A percentile compares a stretch with the other conserved stretches of the same genome.
These are phyloP conservation scores for Acanthisitta chloris DNA, from an alignment of 2,113 vertebrate species.

Conservation along the genomic window DNA sequence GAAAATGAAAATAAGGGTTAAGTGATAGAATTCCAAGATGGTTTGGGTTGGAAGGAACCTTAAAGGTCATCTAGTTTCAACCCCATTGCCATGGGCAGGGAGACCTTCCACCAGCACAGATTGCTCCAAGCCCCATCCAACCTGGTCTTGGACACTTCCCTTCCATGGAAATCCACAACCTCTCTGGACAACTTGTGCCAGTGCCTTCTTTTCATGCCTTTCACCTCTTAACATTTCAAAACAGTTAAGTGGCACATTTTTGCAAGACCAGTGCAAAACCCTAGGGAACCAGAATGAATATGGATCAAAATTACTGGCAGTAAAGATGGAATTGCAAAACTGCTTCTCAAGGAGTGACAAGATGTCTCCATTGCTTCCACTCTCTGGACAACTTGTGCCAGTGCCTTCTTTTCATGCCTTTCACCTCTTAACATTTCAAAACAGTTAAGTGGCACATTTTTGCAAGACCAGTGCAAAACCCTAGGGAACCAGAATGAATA, in stretches of 20 bases:
- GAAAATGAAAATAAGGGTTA: background rate
- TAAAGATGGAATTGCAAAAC: background rate
- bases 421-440: no score
- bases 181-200: background rate
- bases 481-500: background rate
- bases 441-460: background rate
- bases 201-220: background rate
- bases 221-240: no score
- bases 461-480: background rate
- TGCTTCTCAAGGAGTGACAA: background rate
- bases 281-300: background rate
- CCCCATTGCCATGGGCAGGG: background rate
- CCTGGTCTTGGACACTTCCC: background rate
- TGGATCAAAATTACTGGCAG: background rate
- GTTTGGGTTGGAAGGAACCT: background rate
- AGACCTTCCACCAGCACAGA: background rate
- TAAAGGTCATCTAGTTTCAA: accelerated
- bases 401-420: background rate
- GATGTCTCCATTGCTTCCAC: background rate
- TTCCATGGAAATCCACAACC: background rate
- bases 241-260: background rate
- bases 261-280: background rate
- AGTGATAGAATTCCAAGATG: background rate
- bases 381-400: no score
- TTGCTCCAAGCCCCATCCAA: background rate